A percentile compares a stretch with the other conserved stretches of the same genome.
phyloP scores from a whole-genome alignment of 1,140 invertebrate genomes.

The Drosophila santomea region DNA sequence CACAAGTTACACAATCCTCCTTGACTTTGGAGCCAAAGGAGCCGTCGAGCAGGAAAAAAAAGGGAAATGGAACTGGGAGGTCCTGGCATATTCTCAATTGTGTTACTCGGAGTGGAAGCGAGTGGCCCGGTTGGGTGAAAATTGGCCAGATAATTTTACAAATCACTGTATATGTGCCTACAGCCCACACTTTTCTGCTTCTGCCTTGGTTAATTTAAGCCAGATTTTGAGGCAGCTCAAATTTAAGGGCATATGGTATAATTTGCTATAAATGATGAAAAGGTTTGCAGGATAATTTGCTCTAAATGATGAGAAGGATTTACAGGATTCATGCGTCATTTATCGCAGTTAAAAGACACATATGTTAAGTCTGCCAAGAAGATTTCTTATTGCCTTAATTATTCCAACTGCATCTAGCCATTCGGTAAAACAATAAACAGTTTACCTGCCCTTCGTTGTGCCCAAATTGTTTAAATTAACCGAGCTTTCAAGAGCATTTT shows the following conservation, averaged over 20 bases:
- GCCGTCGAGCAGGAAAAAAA: too few relatives aligned
- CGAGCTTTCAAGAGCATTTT: slow-evolving; percentile 35
- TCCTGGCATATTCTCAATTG: slow-evolving; percentile 26
- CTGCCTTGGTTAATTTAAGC: slow-evolving; percentile 4
- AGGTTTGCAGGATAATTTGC: neutral
- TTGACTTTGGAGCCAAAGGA: slow-evolving; percentile 37
- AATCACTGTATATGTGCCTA: slow-evolving; percentile 25
- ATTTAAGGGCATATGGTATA: neutral
- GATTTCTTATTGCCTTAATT: neutral
- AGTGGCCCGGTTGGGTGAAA: slow-evolving; percentile 37
- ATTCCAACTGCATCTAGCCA: neutral
- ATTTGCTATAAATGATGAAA: neutral
- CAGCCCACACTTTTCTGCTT: neutral
- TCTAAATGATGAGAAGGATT: too few relatives aligned
- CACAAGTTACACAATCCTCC: slow-evolving; percentile 41
- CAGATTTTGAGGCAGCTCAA: neutral
- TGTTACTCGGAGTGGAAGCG: slow-evolving; percentile 40
- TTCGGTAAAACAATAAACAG: neutral
- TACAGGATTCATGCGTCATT: too few relatives aligned
- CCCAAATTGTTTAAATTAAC: slow-evolving; percentile 15
- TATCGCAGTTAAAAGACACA: neutral
- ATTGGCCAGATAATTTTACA: slow-evolving; percentile 39
- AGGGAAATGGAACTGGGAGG: slow-evolving; percentile 1
- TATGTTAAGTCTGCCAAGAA: too few relatives aligned
- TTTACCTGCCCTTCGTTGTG: slow-evolving; percentile 1